Percentiles rank a stretch among this genome's conserved stretches.
These are phyloP conservation scores for Crotalus viridis DNA, from an alignment of 2,113 vertebrate genomes.

Conservation along the genomic window DNA sequence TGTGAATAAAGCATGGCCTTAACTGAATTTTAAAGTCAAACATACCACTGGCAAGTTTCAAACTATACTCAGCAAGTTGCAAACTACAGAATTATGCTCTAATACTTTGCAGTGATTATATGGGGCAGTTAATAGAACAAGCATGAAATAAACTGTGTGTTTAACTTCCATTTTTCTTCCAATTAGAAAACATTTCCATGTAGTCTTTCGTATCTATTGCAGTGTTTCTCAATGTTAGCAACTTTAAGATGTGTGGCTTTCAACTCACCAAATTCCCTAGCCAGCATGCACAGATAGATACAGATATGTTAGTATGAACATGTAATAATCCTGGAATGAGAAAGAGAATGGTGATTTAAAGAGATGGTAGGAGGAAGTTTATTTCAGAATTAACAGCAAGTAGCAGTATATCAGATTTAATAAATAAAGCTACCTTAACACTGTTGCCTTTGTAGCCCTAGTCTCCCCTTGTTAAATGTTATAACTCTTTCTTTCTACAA, in stretches of 20 bases:
- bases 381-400: neutral
- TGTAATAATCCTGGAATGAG: conserved; percentile 9
- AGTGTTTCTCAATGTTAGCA: neutral
- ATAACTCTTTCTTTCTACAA: conserved; percentile 8
- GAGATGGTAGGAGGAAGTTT: neutral
- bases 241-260: neutral
- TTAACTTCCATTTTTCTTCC: neutral
- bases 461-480: neutral
- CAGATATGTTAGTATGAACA: neutral
- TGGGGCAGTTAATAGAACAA: neutral
- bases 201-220: neutral
- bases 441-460: neutral
- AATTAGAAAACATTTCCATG: neutral
- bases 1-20: neutral
- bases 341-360: conserved; percentile 8
- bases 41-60: neutral
- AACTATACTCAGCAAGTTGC: neutral
- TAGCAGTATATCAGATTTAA: neutral
- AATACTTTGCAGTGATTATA: neutral
- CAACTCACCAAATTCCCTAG: neutral
- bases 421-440: neutral
- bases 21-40: neutral
- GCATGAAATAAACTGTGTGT: neutral
- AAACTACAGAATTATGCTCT: neutral
- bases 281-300: conserved; percentile 18